Evolutionary conservation across 1,140 invertebrate genomes (phyloP), one percentile per base, ranked within the genome.

Genomic region (Psilanteris sp.): DNA sequence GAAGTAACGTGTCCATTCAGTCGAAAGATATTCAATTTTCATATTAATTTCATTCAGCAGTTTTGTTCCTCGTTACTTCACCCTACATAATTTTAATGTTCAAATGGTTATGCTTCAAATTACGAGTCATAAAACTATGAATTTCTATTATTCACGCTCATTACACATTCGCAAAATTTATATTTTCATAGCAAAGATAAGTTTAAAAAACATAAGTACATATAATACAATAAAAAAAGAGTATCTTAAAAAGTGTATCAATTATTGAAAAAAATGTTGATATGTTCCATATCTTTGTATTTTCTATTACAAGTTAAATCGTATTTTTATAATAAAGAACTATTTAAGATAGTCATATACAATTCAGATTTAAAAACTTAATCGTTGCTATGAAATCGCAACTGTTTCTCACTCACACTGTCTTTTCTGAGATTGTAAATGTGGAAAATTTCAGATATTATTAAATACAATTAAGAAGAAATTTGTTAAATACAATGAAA

Each of bases 401-500:
- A 11, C 37, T 34, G 26, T 34, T 0, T 44, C 22, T 68, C 50
- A 66, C 11, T 34, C 59, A n/a, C 29, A 54, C 44, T 55, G 9
- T 36, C 32, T 54, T 66, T n/a, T n/a, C n/a, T 48, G 39, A 64
- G 13, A 52, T 67, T 57, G 57, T 70, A 76, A 64, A 70, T 70
- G 66, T 76, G 59, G 59, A 76, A 70, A 70, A 66, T 70, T 64
- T 62, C 24, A 41, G 50, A 27, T 57, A 75, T 50, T 68, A 66
- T 66, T 66, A 55, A 70, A 61, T 76, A 70, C 41, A 76, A 76
- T 75, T 5, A 62, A 75, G 41, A 68, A 44, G 41, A 78, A 37
- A 78, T 64, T 70, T 59, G 20, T 78, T 77, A 54, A 68, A 82
- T 78, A 78, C 66, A 81, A 85, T 83, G 72, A 83, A 78, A 82